Base-by-base conservation (phyloP, 1,140 invertebrate species). In the Drosophila repleta region DNA sequence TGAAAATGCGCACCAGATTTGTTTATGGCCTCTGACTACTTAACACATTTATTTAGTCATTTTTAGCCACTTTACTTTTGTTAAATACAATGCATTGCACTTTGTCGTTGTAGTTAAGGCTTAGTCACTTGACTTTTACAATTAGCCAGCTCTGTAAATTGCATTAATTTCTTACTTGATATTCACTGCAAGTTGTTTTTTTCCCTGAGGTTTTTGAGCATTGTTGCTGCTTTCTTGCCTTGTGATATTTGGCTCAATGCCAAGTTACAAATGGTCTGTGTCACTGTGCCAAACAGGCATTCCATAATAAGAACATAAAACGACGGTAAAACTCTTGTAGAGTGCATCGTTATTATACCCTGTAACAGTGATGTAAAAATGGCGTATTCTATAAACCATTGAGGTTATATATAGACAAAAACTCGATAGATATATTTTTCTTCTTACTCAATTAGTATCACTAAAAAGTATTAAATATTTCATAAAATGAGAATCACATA, bases 21-120 rank as follows among this genome's bases (percentile, higher is more conserved):
- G 29, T 62, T 63, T 70, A 75, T 21, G 56, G 24, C 41, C 43
- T 57, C 58, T 26, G 58, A 76, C 73, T 76, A 76, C 73, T 76
- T 76, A 76, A 76, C 61, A 65, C 74, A 58, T 76, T 77, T 72
- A 66, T 53, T 57, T 41, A 13, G 26, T 39, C 55, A 45, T 57
- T 35, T 13, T 6, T 10, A 39, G 37, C 2, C 29, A 8, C 29
- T 29, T 29, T 29, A 5, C 21, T 35, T 29, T 11, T 57, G 53
- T 29, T 26, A n/a, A 55, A 48, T 48, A 53, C 49, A 74, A 17
- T 61, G 56, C 70, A 60, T 51, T 58, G 41, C 55, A 56, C 35
- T 51, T 43, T 61, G 15, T 62, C 35, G 26, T 66, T 68, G 26
- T 48, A 0, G 48, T 58, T 26, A 35, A 32, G 20, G 11, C 21